Evolutionary conservation across 1,140 invertebrate genomes (phyloP).

Genomic region (Homalodisca vitripennis): DNA sequence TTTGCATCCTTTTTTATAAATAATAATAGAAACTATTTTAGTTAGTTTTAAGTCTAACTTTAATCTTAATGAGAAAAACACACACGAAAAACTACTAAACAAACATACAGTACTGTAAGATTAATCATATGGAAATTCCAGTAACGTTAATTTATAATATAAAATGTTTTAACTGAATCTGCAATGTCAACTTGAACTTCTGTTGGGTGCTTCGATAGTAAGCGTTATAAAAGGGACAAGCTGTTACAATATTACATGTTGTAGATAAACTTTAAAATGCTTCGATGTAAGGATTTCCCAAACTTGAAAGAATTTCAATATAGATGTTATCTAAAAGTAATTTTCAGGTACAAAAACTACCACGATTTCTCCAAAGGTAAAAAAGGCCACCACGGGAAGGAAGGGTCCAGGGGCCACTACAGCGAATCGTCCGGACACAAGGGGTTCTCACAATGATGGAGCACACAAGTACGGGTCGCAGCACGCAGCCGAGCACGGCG

Average conservation of each 20-base stretch:
- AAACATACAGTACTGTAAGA: too few species aligned
- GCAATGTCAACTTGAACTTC: neutral
- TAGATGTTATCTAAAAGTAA: neutral
- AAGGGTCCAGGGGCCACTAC: slow-evolving; percentile 38
- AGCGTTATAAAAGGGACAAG: neutral
- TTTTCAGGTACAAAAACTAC: slow-evolving; percentile 51
- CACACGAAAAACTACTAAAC: too few species aligned
- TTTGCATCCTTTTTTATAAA: neutral
- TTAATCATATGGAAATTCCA: too few species aligned
- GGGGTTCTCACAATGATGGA: slow-evolving; percentile 36
- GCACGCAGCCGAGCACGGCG: slow-evolving; percentile 56
- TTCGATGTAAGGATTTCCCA: neutral
- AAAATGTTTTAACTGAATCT: neutral
- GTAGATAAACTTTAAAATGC: neutral
- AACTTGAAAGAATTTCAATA: neutral
- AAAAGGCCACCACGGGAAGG: slow-evolving; percentile 40
- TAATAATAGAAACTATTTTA: neutral
- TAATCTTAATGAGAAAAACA: neutral
- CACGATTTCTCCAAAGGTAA: slow-evolving; percentile 61
- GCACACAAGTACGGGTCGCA: slow-evolving; percentile 56
- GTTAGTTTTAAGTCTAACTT: neutral
- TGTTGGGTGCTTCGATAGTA: neutral
- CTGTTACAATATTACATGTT: neutral
- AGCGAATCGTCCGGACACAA: slow-evolving; percentile 38
- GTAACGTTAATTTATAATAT: too few species aligned